Percentiles rank a stretch among this genome's conserved stretches.
phyloP scores from a whole-genome alignment of 2,797 vertebrate genomes.

The Gephyroberyx darwinii region DNA sequence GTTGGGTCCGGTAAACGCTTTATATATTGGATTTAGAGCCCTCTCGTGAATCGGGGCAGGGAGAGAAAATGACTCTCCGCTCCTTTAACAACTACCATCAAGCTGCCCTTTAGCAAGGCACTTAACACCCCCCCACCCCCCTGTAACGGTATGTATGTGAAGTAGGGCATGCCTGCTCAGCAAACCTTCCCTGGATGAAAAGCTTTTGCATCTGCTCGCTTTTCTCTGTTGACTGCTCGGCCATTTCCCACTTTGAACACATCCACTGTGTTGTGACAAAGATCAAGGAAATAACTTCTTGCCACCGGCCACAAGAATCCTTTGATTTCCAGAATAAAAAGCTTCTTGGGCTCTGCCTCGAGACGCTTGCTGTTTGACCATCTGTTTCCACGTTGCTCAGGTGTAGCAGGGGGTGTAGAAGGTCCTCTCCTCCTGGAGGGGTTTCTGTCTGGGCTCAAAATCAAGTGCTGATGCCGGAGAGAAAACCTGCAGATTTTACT shows the following conservation, averaged over 20 bases:
- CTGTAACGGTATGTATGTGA: neutral
- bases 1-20: constrained; percentile 8
- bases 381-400: too few relatives aligned
- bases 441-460: too few relatives aligned
- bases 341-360: neutral
- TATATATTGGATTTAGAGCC: neutral
- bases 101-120: too few relatives aligned
- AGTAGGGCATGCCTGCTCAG: neutral
- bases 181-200: constrained; percentile 16
- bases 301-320: neutral
- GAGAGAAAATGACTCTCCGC: too few relatives aligned
- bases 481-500: too few relatives aligned
- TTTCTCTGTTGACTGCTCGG: neutral
- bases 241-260: neutral
- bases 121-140: too few relatives aligned
- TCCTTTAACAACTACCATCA: too few relatives aligned
- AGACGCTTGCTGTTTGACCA: too few relatives aligned
- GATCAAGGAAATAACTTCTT: constrained; percentile 7
- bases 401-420: too few relatives aligned
- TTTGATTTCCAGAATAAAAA: constrained; percentile 31
- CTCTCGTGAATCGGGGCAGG: neutral
- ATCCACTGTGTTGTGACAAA: neutral
- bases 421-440: too few relatives aligned
- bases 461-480: too few relatives aligned
- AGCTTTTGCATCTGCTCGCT: neutral